Conservation (phyloP, 2,113 vertebrate species). For the Acanthochromis polyacanthus region DNA sequence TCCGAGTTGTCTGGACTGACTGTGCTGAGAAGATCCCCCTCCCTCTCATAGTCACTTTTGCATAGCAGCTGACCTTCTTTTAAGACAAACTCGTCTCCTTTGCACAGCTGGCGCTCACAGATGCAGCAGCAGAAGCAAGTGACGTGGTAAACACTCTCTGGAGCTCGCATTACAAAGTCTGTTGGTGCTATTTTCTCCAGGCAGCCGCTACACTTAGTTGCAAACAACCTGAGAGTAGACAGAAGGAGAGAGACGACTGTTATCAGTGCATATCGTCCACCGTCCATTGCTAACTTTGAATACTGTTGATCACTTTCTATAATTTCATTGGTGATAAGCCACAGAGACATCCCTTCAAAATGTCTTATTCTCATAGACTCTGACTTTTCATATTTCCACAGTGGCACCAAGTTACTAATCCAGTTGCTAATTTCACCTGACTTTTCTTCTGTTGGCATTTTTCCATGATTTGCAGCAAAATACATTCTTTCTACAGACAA, state of each 20-base stretch:
- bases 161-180: conserved; percentile 93
- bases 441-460: too few relatives aligned
- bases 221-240: conserved; percentile 87
- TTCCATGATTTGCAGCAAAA: too few relatives aligned
- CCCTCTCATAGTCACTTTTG: conserved; percentile 93
- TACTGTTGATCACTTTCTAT: too few relatives aligned
- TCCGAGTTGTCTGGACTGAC: conserved; percentile 91
- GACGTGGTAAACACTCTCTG: conserved; percentile 94
- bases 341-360: too few relatives aligned
- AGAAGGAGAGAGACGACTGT: neutral
- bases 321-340: too few relatives aligned
- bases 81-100: conserved; percentile 93
- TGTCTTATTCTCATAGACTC: too few relatives aligned
- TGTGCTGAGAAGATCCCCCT: conserved; percentile 89
- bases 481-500: too few relatives aligned
- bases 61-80: conserved; percentile 95
- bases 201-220: conserved; percentile 92
- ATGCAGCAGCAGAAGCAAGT: conserved; percentile 96
- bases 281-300: too few relatives aligned
- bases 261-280: neutral
- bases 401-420: too few relatives aligned
- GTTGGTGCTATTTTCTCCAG: conserved; percentile 92
- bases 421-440: too few relatives aligned
- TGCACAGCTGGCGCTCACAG: conserved; percentile 91
- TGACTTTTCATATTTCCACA: too few relatives aligned